These are phyloP conservation scores for Antedon bifida DNA, from an alignment of 35 echinoderm and acorn worm species.

Conservation along the genomic window DNA sequence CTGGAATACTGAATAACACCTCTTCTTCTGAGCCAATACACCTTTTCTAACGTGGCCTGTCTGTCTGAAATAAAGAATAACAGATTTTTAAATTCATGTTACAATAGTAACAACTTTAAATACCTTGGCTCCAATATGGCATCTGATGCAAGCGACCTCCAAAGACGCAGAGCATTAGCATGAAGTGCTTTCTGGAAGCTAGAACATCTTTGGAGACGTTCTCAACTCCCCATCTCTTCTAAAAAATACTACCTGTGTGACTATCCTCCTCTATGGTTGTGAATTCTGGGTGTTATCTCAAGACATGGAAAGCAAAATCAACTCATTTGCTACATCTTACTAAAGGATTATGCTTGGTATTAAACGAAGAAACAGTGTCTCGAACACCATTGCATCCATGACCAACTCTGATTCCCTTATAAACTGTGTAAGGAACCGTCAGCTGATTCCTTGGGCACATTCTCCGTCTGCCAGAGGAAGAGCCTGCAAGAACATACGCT, in stretches of 20 bases:
- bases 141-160: conserved; percentile 16
- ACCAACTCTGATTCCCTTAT: neutral
- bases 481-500: too few species aligned
- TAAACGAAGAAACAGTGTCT: neutral
- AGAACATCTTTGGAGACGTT: conserved; percentile 15
- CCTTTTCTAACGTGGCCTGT: too few species aligned
- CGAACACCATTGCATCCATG: neutral
- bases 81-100: too few species aligned
- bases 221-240: neutral
- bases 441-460: conserved; percentile 11
- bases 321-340: too few species aligned
- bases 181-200: conserved; percentile 26
- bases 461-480: too few species aligned
- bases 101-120: too few species aligned
- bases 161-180: conserved; percentile 5
- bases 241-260: conserved; percentile 1
- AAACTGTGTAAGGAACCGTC: neutral
- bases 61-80: too few species aligned
- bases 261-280: conserved; percentile 11
- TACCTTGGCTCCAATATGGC: conserved; percentile 25
- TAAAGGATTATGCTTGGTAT: conserved; percentile 9
- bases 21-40: too few species aligned
- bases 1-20: too few species aligned
- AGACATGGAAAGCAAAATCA: conserved; percentile 20
- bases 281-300: conserved; percentile 1